Base-by-base conservation (phyloP, 2,888 invertebrate genomes). In the Euphydryas editha region DNA sequence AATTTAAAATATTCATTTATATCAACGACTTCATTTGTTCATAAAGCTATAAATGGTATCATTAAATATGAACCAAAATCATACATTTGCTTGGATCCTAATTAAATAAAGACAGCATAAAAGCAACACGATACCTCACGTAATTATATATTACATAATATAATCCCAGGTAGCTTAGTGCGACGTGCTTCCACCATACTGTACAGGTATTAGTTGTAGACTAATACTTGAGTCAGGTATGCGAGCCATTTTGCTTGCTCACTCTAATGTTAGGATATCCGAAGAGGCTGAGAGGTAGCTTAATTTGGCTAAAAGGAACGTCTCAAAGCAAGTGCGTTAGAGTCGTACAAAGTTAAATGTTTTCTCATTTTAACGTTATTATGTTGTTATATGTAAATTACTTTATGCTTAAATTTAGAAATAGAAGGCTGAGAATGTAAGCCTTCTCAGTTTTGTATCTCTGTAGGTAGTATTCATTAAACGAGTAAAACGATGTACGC, bases 301-400 rank as follows among this genome's bases (percentile, higher is more conserved):
- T 72, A 74, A 75, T 74, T 75, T 72, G 67, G 69, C 70, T 72
- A 69, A 74, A 73, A 73, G 71, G 69, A 63, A 72, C 69, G 68
- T 65, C 66, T 72, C 69, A 72, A 73, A 75, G 72, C 67, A 69
- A 69, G 67, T 67, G 60, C 62, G 64, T 4, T 62, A 39, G 47
- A 47, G 61, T 54, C 44, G 61, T 61, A 61, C 13, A 49, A 39
- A 24, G 56, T 42, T 51, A 42, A 42, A 55, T 68, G 60, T 68
- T 57, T 60, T 61, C 62, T 37, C 57, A 66, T 62, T 59, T 62
- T 62, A 62, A 37, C 46, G 44, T 51, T 57, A 62, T 62, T 59
- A 62, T 66, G 30, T 62, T 58, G 46, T 44, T 24, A 66, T 37
- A 55, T 59, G 20, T 54, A 44, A 66, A 30, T 49, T 18, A 15